phyloP scores from a whole-genome alignment of 2,113 vertebrate genomes.

The Protobothrops mucrosquamatus region DNA sequence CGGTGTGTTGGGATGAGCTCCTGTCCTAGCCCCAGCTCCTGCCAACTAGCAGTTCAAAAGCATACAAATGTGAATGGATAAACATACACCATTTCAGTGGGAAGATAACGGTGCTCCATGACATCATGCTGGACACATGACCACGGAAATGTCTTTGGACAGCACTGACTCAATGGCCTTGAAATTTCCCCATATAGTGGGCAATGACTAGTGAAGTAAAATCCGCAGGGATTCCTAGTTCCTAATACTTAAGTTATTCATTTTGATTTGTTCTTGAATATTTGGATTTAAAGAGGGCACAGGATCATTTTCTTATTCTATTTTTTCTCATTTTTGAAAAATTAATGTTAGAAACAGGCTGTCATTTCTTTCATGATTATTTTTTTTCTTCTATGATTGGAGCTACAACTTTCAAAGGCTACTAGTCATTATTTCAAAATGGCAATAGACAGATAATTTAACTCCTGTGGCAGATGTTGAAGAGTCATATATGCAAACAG shows the following conservation, averaged over 20 bases:
- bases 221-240: not conserved
- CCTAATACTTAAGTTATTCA: not conserved
- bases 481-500: not conserved
- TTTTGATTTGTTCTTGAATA: not conserved
- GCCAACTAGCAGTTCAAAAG: no score
- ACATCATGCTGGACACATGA: no score
- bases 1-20: no score
- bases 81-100: no score
- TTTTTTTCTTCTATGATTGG: not conserved
- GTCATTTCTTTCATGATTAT: not conserved
- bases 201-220: no score
- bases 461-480: not conserved
- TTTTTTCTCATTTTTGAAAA: not conserved
- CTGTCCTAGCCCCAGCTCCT: no score
- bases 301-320: not conserved
- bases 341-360: not conserved
- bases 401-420: not conserved
- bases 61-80: no score
- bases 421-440: not conserved
- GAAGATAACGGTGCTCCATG: no score
- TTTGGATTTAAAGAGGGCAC: not conserved
- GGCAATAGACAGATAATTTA: not conserved
- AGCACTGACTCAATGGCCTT: no score
- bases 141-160: no score
- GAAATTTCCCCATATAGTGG: no score